Evolutionary conservation across 2,797 vertebrate species (phyloP).

Genomic region (Tenualosa thibaudeaui): DNA sequence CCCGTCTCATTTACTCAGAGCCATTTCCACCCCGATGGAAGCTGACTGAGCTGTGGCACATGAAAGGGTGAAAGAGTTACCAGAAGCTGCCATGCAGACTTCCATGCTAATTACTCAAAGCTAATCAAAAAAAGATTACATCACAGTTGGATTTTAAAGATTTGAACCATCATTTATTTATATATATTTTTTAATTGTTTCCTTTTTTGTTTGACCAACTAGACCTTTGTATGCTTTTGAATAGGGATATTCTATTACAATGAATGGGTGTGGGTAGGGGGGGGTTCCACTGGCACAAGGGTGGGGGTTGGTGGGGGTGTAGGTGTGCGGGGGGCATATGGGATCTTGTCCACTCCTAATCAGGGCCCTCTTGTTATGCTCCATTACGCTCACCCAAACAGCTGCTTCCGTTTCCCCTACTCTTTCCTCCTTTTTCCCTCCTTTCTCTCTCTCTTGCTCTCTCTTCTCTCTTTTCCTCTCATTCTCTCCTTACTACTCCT

Average conservation of each 20-base stretch:
- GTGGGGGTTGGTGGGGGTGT: background rate
- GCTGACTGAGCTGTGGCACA: background rate
- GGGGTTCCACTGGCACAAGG: background rate
- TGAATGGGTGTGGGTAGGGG: background rate
- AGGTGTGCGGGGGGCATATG: background rate
- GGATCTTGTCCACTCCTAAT: slow-evolving; percentile 44
- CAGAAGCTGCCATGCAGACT: background rate
- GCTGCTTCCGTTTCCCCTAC: slow-evolving; percentile 38
- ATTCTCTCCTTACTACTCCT: background rate
- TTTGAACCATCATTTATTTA: background rate
- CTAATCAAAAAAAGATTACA: background rate
- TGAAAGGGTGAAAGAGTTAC: background rate
- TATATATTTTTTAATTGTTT: background rate
- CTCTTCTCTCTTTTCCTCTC: slow-evolving; percentile 31
- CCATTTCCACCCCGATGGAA: background rate
- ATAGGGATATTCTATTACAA: background rate
- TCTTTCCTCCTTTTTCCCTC: background rate
- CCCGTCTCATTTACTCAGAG: background rate
- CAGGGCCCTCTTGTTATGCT: slow-evolving; percentile 49
- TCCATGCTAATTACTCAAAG: background rate
- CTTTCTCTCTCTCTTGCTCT: slow-evolving; percentile 20
- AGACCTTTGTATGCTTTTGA: background rate
- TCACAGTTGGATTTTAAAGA: slow-evolving; percentile 6
- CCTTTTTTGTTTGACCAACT: background rate
- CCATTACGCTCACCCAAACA: slow-evolving; percentile 44